Evolutionary conservation across 2,113 vertebrate genomes (phyloP), one percentile per base, ranked within the genome.

Genomic region (Hystrix cristata): DNA sequence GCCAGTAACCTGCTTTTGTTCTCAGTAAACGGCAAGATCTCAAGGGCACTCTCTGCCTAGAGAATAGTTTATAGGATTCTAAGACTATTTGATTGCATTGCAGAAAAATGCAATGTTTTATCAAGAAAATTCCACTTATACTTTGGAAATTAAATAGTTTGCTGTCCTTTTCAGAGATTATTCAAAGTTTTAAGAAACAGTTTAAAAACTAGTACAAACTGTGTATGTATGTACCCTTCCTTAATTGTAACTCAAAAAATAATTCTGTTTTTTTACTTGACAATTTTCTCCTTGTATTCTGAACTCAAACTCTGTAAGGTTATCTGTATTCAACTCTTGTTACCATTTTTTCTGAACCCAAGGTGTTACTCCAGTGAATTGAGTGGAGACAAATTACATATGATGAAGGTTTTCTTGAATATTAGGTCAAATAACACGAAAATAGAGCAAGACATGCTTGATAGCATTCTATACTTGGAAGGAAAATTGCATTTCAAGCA

Each of bases 61-160:
- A 96, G 38, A 60, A 43, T 13, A 81, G 57, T 91, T 81, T 87
- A n/a, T 53, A 64, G 0, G 57, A 53, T 85, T 60, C 67, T 94
- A 64, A 89, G 86, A 95, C 82, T 34, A 60, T 79, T 91, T 92
- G 67, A 86, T 83, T 89, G 43, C 51, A 51, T 27, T 57, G 46
- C 55, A 79, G 48, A 95, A 85, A 95, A 74, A 51, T 46, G 38
- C 76, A 94, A 53, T 65, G 16, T 60, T 38, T 86, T 88, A 88
- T 93, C 46, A 95, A 81, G 82, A 96, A 91, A 93, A 88, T 95
- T 51, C 46, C 53, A 57, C 0, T 69, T 89, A 62, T 57, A 31
- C 51, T 91, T 93, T 96, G 78, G 65, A 79, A 95, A 86, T 29
- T 76, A 88, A 95, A 65, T 46, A 38, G 8, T 71, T 88, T 91